Conservation (phyloP, 2,113 vertebrate genomes). For the Xiphophorus hellerii region DNA sequence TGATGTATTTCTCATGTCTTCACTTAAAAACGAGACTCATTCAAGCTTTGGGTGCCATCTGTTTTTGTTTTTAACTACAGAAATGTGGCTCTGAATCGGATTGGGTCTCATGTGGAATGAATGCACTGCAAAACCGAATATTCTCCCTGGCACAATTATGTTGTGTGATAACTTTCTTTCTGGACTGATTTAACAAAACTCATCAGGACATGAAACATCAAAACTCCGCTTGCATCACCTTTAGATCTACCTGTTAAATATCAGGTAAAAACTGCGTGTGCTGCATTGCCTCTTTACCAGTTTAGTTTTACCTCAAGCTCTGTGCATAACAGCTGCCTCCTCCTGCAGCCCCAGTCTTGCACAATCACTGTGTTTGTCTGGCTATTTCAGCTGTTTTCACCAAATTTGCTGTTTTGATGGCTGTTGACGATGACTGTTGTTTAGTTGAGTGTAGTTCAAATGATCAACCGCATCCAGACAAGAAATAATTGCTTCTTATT, state of each 20-base stretch:
- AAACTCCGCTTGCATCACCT: neutral
- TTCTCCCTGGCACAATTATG: too few species aligned
- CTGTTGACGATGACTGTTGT: slow-evolving; percentile 31
- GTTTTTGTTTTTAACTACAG: too few species aligned
- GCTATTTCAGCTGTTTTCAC: slow-evolving; percentile 6
- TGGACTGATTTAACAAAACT: neutral
- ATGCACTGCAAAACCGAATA: neutral
- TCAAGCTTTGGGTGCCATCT: too few species aligned
- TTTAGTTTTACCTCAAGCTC: slow-evolving; percentile 12
- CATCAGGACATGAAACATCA: neutral
- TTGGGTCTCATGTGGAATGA: neutral
- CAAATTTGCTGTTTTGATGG: slow-evolving; percentile 20
- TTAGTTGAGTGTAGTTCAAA: slow-evolving; percentile 47
- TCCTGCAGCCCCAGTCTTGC: slow-evolving; percentile 12
- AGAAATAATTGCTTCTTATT: slow-evolving; percentile 14
- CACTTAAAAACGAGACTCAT: too few species aligned
- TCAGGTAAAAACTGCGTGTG: neutral
- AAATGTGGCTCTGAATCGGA: too few species aligned
- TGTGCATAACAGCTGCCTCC: slow-evolving; percentile 1
- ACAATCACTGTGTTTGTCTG: slow-evolving; percentile 51
- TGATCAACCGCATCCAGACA: slow-evolving; percentile 37
- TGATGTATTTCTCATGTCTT: too few species aligned
- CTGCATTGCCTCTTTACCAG: neutral
- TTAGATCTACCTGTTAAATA: too few species aligned
- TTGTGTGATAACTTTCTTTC: neutral